Conservation (phyloP, 1,140 invertebrate genomes). For the Conus betulinus region DNA sequence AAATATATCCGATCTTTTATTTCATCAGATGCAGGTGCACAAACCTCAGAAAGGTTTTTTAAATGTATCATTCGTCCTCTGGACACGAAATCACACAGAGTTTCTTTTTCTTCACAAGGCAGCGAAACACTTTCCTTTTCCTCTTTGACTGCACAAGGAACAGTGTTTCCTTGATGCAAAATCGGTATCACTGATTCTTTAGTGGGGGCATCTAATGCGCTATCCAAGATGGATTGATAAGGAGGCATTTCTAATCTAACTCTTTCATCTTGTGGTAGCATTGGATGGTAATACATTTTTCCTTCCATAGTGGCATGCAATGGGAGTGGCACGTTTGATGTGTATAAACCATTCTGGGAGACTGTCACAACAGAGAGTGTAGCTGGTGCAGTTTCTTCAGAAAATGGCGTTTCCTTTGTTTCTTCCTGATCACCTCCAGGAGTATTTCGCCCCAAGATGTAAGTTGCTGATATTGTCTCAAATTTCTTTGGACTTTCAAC, state of each 20-base stretch:
- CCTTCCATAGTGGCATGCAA: background rate
- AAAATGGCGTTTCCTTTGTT: background rate
- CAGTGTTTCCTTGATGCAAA: no score
- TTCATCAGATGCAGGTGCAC: background rate
- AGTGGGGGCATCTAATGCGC: no score
- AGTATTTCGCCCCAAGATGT: background rate
- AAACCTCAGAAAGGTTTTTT: background rate
- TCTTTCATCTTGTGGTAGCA: background rate
- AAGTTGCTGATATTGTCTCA: no score
- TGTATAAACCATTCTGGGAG: background rate
- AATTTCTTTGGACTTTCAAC: no score
- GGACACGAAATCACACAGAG: no score
- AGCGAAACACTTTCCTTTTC: no score
- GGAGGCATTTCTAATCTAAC: slow-evolving; percentile 7
- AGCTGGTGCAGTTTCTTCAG: background rate
- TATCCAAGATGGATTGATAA: background rate
- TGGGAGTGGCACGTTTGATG: background rate
- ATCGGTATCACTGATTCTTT: no score
- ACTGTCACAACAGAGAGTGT: slow-evolving; percentile 1
- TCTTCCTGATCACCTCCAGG: background rate
- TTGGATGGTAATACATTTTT: background rate
- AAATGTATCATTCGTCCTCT: no score
- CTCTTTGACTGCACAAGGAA: no score
- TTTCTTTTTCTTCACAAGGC: no score
- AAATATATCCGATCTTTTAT: background rate